Evolutionary conservation across 2,113 vertebrate genomes (phyloP), one percentile per base, ranked within the genome.

Genomic region (Hoplias malabaricus): DNA sequence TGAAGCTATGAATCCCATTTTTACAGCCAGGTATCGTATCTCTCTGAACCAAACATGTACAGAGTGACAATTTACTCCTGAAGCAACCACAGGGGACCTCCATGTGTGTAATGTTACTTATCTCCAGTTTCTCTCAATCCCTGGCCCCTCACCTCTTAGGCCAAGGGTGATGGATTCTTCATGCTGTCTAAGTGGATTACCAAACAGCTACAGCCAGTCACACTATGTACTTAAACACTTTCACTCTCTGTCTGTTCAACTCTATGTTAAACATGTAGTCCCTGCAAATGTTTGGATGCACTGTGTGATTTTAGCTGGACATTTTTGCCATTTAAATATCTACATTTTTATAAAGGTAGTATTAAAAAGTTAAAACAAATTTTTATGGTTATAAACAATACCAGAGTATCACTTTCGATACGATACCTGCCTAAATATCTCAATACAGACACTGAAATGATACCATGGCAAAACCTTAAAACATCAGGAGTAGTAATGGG

Each of bases 161-260:
- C 80, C 77, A 69, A 50, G 38, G 75, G 77, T 78, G 83, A 83
- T 71, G 36, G 69, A 71, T 84, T 84, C 82, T 70, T 75, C 71
- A 79, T 48, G 48, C 59, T 75, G 48, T 71, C 71, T 78, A 83
- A 84, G 63, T 56, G 56, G 76, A 88, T 88, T 84, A 86, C 81
- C 86, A 77, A 77, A 36, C 77, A 73, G 79, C 80, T 80, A 69
- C 84, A 88, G 84, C 81, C 80, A 53, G 21, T 80, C 40, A 14
- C 79, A 84, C 63, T 66, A 80, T n/a, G n/a, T 82, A 80, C 74
- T 84, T 82, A 68, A 40, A 21, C 87, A 84, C 84, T 75, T 82
- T 81, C 46, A 59, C 25, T 69, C 8, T 2, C 42, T 29, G 73
- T 69, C 46, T 48, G 42, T 80, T 57, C 23, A 36, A 36, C 48